A percentile compares a stretch with the other conserved stretches of the same genome.
These are phyloP conservation scores for Thunnus thynnus DNA, from an alignment of 2,113 vertebrate genomes.

Conservation along the genomic window DNA sequence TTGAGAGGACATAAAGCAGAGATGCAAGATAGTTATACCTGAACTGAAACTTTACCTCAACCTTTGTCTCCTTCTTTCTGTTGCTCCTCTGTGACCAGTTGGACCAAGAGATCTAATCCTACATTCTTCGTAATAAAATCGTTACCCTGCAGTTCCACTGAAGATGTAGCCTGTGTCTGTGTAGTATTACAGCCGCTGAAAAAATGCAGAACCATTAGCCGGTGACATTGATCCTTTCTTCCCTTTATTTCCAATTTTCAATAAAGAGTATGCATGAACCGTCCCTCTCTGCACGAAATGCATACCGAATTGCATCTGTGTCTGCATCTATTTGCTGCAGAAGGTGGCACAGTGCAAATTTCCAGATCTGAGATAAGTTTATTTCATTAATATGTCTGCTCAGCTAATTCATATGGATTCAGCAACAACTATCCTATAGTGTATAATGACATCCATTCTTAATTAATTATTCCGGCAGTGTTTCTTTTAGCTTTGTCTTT, in stretches of 20 bases:
- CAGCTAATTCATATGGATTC: slow-evolving; percentile 22
- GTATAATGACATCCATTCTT: slow-evolving; percentile 11
- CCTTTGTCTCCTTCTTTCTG: slow-evolving; percentile 18
- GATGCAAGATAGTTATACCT: slow-evolving; percentile 40
- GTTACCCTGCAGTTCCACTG: slow-evolving; percentile 28
- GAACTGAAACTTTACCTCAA: slow-evolving; percentile 57
- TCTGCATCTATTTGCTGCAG: slow-evolving; percentile 29
- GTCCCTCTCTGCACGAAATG: not conserved
- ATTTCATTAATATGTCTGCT: slow-evolving; percentile 16
- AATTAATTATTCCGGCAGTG: not conserved
- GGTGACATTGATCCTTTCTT: slow-evolving; percentile 30
- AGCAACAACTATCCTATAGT: not conserved
- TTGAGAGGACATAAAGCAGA: slow-evolving; percentile 26
- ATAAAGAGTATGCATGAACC: not conserved
- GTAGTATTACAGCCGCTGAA: slow-evolving; percentile 17
- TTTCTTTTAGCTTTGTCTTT: not conserved
- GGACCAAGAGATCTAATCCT: slow-evolving; percentile 2
- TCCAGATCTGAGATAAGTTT: slow-evolving; percentile 25
- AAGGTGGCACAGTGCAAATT: slow-evolving; percentile 17
- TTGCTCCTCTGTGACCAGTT: slow-evolving; percentile 23
- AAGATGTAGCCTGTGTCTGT: slow-evolving; percentile 26
- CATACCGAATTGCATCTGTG: not conserved
- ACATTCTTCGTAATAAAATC: slow-evolving; percentile 21
- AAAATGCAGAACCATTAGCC: slow-evolving; percentile 24
- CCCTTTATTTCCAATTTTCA: not conserved